These are phyloP conservation scores for Octodonta nipae DNA, from an alignment of 2,888 invertebrate genomes.

Conservation along the genomic window DNA sequence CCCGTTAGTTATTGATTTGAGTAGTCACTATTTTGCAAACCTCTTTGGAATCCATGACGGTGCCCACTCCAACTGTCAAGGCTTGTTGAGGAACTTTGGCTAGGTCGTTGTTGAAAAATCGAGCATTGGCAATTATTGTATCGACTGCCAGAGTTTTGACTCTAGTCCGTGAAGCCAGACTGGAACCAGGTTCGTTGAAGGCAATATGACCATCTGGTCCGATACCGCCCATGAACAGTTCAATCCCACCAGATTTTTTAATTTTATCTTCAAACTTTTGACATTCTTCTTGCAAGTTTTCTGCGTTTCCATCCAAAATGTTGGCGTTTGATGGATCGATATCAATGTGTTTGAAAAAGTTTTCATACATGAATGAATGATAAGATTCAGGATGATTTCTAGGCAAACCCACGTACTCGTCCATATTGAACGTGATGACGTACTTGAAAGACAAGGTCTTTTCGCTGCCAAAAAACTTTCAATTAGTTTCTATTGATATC, in stretches of 20 bases:
- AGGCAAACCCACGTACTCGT: conserved; percentile 86
- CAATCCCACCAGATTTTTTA: conserved; percentile 70
- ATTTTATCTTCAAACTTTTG: conserved; percentile 68
- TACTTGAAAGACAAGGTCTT: conserved; percentile 81
- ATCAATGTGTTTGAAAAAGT: conserved; percentile 91
- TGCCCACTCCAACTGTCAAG: conserved; percentile 87
- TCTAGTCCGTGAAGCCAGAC: conserved; percentile 77
- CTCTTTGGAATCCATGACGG: conserved; percentile 90
- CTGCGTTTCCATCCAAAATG: conserved; percentile 79
- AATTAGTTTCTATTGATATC: too few species aligned
- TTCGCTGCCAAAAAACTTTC: too few species aligned
- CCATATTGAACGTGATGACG: conserved; percentile 96
- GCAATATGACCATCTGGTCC: conserved; percentile 95
- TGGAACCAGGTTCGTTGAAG: conserved; percentile 94
- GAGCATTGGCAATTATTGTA: conserved; percentile 84
- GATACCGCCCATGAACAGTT: conserved; percentile 83
- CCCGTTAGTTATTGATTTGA: too few species aligned
- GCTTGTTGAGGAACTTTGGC: conserved; percentile 80
- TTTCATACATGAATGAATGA: conserved; percentile 91
- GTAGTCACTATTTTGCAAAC: too few species aligned
- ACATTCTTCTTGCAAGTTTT: conserved; percentile 70
- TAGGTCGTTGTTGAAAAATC: conserved; percentile 86
- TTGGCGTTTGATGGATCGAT: conserved; percentile 79
- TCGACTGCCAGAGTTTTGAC: conserved; percentile 90
- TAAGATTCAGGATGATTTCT: conserved; percentile 87